Evolutionary conservation across 2,113 vertebrate genomes (phyloP).

Genomic region (Lota lota): DNA sequence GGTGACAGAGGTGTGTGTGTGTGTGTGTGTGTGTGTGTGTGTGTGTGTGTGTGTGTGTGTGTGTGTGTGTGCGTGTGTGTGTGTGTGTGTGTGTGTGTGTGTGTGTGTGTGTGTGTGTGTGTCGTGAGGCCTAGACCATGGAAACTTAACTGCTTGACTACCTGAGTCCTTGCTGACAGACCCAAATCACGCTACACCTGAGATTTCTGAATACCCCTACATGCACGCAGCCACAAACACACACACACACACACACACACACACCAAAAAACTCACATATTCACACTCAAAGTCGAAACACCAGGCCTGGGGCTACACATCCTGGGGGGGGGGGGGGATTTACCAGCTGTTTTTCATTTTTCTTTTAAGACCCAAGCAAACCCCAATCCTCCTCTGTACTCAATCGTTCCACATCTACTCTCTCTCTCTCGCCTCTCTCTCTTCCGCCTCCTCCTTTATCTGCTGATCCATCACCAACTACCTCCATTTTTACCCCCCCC

Average conservation of each 20-base stretch:
- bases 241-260: background rate
- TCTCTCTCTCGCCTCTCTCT: background rate
- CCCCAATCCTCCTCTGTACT: background rate
- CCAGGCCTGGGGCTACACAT: too few species aligned
- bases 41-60: background rate
- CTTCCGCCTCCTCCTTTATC: too few species aligned
- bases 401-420: background rate
- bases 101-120: background rate
- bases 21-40: conserved; percentile 2
- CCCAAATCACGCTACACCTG: background rate
- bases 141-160: background rate
- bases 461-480: background rate
- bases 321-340: background rate
- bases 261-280: background rate
- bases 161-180: background rate
- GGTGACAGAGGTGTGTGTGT: background rate
- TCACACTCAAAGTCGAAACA: background rate
- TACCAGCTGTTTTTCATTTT: background rate
- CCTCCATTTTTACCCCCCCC: background rate
- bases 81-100: background rate
- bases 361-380: background rate
- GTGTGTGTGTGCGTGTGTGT: background rate
- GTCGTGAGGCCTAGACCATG: background rate
- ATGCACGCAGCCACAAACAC: background rate
- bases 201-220: background rate